Base-by-base conservation (phyloP, 2,113 vertebrate genomes). In the Pygoscelis adeliae region DNA sequence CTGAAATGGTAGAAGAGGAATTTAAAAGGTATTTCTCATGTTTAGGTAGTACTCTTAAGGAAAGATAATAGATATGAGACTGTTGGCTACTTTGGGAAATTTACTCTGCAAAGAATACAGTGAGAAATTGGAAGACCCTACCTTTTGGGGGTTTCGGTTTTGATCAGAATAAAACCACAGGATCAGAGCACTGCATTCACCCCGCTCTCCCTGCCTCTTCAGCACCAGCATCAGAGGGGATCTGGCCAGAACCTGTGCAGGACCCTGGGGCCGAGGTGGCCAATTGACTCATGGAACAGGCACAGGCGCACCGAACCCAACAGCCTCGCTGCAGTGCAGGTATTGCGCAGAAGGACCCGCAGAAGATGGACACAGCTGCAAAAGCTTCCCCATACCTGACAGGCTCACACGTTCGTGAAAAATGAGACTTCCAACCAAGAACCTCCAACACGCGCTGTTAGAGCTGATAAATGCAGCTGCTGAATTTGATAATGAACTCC, bases 371-470 rank as follows among this genome's bases (percentile, higher is more conserved):
- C 23, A 11, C 17, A 10, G 62, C 46, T 40, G n/a, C 46, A 17
- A 36, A n/a, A 36, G 40, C 62, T 70, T 42, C 40, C 49, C 55
- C 20, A 4, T 11, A 29, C 32, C 38, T 4, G 1, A 29, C 23
- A 15, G 26, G 47, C 62, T 76, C 70, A 15, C 3, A 3, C 9
- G 0, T 13, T 30, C 2, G 12, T 15, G 1, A 25, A 42, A 63
- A 87, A 38, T 6, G 34, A 82, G 32, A 17, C 3, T 65, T 46
- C 32, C 49, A 70, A 27, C 11, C n/a, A 42, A 52, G 66, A n/a
- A 17, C 15, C 30, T 59, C 49, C 61, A n/a, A 0, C 14, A 15
- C 2, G 2, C 3, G 0, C 83, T 13, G 46, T 11, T 15, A 29
- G 38, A 77, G 46, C 36, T 17, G 61, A 26, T 6, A 30, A 34